Conservation (phyloP, 2,888 invertebrate species). For the Leptothorax acervorum region DNA sequence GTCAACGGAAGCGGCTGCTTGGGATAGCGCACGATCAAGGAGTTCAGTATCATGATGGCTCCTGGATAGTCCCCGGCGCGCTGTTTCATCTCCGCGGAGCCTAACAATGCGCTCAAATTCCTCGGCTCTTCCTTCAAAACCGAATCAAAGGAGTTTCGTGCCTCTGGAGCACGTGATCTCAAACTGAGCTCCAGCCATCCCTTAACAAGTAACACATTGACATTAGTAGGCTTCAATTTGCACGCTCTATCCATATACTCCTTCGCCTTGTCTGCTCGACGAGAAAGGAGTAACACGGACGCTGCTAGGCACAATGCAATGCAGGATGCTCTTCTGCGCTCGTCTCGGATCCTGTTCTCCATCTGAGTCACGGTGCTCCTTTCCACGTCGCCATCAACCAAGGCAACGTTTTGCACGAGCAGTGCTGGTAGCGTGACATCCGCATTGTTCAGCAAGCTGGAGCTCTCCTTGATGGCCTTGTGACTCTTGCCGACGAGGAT, state of each 20-base stretch:
- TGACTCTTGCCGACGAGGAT: slow-evolving; percentile 91
- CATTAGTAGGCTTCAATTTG: slow-evolving; percentile 88
- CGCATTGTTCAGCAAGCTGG: slow-evolving; percentile 89
- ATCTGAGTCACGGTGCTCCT: slow-evolving; percentile 90
- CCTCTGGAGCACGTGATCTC: slow-evolving; percentile 82
- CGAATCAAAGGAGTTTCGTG: slow-evolving; percentile 90
- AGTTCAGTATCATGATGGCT: slow-evolving; percentile 92
- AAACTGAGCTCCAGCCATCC: slow-evolving; percentile 88
- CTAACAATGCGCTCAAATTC: slow-evolving; percentile 92
- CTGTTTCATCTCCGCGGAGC: slow-evolving; percentile 92
- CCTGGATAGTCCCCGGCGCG: slow-evolving; percentile 90
- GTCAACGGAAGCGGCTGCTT: slow-evolving; percentile 92
- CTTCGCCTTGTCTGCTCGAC: slow-evolving; percentile 92
- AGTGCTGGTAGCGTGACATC: slow-evolving; percentile 90
- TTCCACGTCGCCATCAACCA: slow-evolving; percentile 88
- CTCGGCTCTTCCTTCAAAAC: slow-evolving; percentile 89
- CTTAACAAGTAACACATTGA: slow-evolving; percentile 90
- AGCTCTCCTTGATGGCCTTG: slow-evolving; percentile 93
- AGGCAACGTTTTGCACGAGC: slow-evolving; percentile 91
- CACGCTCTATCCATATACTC: slow-evolving; percentile 93
- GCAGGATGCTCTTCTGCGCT: slow-evolving; percentile 89
- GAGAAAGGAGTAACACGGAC: slow-evolving; percentile 90
- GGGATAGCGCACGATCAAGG: slow-evolving; percentile 92
- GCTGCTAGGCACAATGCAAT: slow-evolving; percentile 92
- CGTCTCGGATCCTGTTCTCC: slow-evolving; percentile 92